Base-by-base conservation (phyloP, 2,113 vertebrate species). In the Cynoglossus semilaevis region DNA sequence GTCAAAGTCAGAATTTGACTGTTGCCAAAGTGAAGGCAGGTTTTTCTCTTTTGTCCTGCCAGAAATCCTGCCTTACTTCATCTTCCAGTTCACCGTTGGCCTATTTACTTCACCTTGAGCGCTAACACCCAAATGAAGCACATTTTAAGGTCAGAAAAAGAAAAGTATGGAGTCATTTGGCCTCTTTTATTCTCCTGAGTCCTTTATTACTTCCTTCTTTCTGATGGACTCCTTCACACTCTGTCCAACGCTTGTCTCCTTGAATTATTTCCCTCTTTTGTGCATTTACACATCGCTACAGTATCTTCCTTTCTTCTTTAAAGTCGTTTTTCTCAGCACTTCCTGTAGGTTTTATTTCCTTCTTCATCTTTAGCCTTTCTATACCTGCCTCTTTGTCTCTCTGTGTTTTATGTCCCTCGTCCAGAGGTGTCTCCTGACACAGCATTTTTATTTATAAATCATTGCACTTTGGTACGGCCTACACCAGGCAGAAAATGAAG, bases 381-480 rank as follows among this genome's bases (percentile, higher is more conserved):
- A 67, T 53, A 12, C 19, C 12, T 22, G n/a, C 1, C 35, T 8
- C 44, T 51, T 45, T 64, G 13, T 50, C 19, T 44, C 12, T 22
- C 11, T 2, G 48, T 61, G 14, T 51, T 62, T 29, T 29, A 29
- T 12, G 3, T 11, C 38, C 10, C 3, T 12, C 3, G 60, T 64
- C 57, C 51, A 19, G 19, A 1, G 0, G 16, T 57, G 56, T 85
- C 76, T 73, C 81, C 72, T 70, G 75, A 85, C 47, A 42, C 76
- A 72, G 68, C 51, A 64, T 75, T 85, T 84, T 88, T 81, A 85
- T 87, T 85, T 85, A 83, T 59, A 76, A 59, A 77, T 78, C 73
- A 75, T 85, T 63, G 65, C 62, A 80, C 22, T 4, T 29, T 29
- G 22, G n/a, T n/a, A n/a, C n/a, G n/a, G 6, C 22, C 22, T 4